phyloP scores from a whole-genome alignment of 2,113 vertebrate genomes.

The Anguilla rostrata region DNA sequence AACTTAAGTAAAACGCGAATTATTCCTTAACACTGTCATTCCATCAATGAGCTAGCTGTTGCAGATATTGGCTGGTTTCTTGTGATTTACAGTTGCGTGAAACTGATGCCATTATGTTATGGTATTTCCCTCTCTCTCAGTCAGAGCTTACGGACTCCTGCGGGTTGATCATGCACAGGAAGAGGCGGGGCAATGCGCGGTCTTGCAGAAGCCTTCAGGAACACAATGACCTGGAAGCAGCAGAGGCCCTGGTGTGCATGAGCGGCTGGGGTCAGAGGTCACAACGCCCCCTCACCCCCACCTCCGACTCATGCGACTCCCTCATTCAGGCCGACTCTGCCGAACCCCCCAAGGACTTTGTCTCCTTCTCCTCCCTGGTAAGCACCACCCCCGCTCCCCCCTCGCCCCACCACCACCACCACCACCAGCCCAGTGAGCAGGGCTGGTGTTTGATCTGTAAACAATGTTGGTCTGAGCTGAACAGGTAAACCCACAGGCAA shows the following conservation, averaged over 20 bases:
- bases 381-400: slow-evolving; percentile 47
- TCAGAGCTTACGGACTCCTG: slow-evolving; percentile 77
- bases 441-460: slow-evolving; percentile 35
- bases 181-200: slow-evolving; percentile 81
- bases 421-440: background rate
- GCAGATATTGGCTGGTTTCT: background rate
- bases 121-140: slow-evolving; percentile 56
- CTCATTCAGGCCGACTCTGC: slow-evolving; percentile 61
- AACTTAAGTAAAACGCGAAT: background rate
- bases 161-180: slow-evolving; percentile 76
- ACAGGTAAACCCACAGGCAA: slow-evolving; percentile 1
- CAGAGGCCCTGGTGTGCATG: slow-evolving; percentile 93
- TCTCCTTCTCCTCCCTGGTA: slow-evolving; percentile 89
- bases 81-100: background rate
- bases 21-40: background rate
- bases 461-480: slow-evolving; percentile 22
- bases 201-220: slow-evolving; percentile 77
- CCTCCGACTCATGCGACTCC: slow-evolving; percentile 90
- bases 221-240: slow-evolving; percentile 92
- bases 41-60: background rate
- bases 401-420: no score
- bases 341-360: slow-evolving; percentile 83
- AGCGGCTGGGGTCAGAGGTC: slow-evolving; percentile 89
- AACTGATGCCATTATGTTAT: background rate
- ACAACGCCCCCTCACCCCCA: slow-evolving; percentile 88